Percentiles rank a stretch among this genome's conserved stretches.
Evolutionary conservation across 2,797 vertebrate genomes (phyloP).

Genomic region (Pipistrellus pygmaeus): DNA sequence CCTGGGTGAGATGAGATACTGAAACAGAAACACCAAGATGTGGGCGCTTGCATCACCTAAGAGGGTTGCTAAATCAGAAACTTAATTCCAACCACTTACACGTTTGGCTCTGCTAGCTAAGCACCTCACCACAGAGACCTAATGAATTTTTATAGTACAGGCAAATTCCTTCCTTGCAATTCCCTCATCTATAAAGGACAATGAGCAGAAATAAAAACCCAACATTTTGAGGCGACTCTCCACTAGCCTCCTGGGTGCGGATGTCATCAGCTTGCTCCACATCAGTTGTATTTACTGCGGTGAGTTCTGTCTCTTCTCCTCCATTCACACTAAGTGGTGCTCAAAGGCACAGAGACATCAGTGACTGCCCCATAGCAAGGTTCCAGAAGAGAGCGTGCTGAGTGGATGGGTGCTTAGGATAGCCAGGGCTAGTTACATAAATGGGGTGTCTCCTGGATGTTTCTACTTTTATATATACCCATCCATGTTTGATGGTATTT

Average conservation of each 20-base stretch:
- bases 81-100: not conserved
- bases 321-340: not conserved
- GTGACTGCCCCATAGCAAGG: not conserved
- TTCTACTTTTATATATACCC: not conserved
- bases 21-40: not conserved
- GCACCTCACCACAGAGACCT: not conserved
- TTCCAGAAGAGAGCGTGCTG: not conserved
- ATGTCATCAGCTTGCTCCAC: not conserved
- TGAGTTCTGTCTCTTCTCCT: not conserved
- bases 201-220: constrained; percentile 23
- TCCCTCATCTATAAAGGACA: not conserved
- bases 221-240: not conserved
- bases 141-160: not conserved
- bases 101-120: not conserved
- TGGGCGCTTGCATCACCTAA: not conserved
- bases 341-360: not conserved
- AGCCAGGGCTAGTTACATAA: not conserved
- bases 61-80: not conserved
- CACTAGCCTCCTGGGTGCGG: not conserved
- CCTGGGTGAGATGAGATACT: not conserved
- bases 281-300: not conserved
- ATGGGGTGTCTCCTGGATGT: not conserved
- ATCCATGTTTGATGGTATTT: not conserved
- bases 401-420: not conserved
- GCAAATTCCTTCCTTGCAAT: not conserved